Evolutionary conservation across 2,113 vertebrate species (phyloP), one percentile per base, ranked within the genome.

Genomic region (Gambusia affinis): DNA sequence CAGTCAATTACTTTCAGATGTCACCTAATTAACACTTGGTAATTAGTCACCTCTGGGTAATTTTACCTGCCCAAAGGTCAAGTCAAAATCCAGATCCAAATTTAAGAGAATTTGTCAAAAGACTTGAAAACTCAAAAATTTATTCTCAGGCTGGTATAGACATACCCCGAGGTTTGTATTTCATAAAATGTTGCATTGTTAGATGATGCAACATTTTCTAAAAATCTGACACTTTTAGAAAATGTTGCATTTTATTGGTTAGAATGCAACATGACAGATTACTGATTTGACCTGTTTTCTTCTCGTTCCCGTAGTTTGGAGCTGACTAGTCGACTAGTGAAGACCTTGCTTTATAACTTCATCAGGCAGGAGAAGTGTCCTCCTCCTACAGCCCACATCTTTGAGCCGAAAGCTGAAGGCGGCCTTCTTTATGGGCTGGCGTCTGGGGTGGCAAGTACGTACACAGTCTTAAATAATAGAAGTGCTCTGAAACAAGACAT

Each of bases 271-370:
- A 11, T 39, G 33, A 24, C 10, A n/a, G 8, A 24, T 57, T n/a
- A 57, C 24, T 57, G 22, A n/a, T 57, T 24, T 24, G 8, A 57
- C 42, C 29, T 63, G 8, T 24, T 67, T 66, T 19, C 12, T 54
- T 70, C 4, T 7, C 12, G 11, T 24, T 33, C 75, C 73, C 60
- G 37, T 89, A 99, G 98, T 90, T 91, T 98, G 88, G 94, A 94
- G 0, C 95, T 97, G n/a, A 98, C 97, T 54, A 99, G 98, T 92
- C 96, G 97, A 51, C 92, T 99, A 80, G 98, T 99, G 92, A 99
- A 99, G 92, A 99, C 98, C 0, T 94, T 99, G 72, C 91, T 99
- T 3, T 99, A 99, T 85, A 99, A 99, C 92, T 99, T 99, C 87
- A 98, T 99, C 91, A 93, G 98, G 88, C 98, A 99, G 92, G 98